phyloP scores from a whole-genome alignment of 30 jellyfish, hydroid and myxozoan genomes.

The Rhopilema esculentum region DNA sequence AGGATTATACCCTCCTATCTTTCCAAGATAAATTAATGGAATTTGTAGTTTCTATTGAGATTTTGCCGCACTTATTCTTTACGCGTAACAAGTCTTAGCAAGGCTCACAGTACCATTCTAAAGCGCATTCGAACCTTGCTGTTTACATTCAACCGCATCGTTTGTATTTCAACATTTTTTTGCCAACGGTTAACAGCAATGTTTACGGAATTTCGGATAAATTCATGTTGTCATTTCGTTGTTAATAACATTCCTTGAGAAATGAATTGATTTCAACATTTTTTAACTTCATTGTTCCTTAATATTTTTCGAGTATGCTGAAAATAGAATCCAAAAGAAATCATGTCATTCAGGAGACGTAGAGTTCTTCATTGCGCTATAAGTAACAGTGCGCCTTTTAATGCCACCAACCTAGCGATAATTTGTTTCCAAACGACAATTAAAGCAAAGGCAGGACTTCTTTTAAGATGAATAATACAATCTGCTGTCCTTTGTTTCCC shows the following conservation, averaged over 20 bases:
- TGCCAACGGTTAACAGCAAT: too few relatives aligned
- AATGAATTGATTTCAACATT: not conserved
- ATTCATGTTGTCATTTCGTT: not conserved
- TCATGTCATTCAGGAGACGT: not conserved
- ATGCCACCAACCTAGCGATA: not conserved
- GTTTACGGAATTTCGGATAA: not conserved
- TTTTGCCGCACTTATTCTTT: too few relatives aligned
- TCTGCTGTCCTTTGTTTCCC: not conserved
- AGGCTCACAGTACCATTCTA: too few relatives aligned
- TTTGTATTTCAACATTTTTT: too few relatives aligned
- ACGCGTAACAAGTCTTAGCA: too few relatives aligned
- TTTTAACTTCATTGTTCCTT: too few relatives aligned
- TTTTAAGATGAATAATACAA: not conserved
- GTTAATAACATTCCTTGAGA: not conserved
- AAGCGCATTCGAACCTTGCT: too few relatives aligned
- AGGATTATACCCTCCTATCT: too few relatives aligned
- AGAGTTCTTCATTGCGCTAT: not conserved
- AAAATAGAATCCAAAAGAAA: not conserved
- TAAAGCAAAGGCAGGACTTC: not conserved
- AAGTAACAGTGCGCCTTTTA: not conserved
- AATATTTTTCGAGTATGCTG: not conserved
- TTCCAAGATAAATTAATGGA: too few relatives aligned
- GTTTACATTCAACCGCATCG: too few relatives aligned
- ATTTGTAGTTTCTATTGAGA: too few relatives aligned
- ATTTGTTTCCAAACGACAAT: not conserved